Evolutionary conservation across 1,140 invertebrate genomes (phyloP), one percentile per base, ranked within the genome.

Genomic region (Drosophila quadrilineata): DNA sequence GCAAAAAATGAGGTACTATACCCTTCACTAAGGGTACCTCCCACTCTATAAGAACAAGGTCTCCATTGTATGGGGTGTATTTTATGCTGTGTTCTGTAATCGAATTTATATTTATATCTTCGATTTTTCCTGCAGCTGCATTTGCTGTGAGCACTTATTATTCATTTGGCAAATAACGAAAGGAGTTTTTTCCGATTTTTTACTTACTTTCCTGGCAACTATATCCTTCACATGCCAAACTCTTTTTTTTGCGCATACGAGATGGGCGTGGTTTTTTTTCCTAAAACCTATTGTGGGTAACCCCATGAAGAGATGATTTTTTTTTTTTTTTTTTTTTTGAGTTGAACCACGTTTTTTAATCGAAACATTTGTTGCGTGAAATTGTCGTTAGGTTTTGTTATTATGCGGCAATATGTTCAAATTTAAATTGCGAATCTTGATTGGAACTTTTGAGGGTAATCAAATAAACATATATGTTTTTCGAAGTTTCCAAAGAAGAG

Each of bases 321-420:
- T 35, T 26, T 33, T 33, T 19, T 38, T 36, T 36, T 36, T 58
- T 65, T 69, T 67, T 74, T 26, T 24, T 41, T 41, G n/a, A n/a
- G n/a, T 22, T 4, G 22, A 31, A 36, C 31, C 12, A 5, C 24
- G 24, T 31, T 21, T 53, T 76, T 84, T 82, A 82, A 82, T 82
- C 76, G 77, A 76, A 80, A 77, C 76, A 82, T 82, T 82, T 82
- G 77, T 82, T 62, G 77, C 76, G 76, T 82, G 77, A 82, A 82
- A 82, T 82, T 84, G 76, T 70, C 76, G 50, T 84, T 77, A 46
- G 36, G 41, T 68, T 73, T 60, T 49, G 26, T 67, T 49, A 59
- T 41, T 66, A 33, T 71, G 54, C 62, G 57, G 48, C 76, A 82
- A 82, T 84, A 84, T 82, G 77, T 65, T 82, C 41, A 59, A 71